Conservation (phyloP, 2,888 invertebrate genomes). For the Drosophila basisetae region DNA sequence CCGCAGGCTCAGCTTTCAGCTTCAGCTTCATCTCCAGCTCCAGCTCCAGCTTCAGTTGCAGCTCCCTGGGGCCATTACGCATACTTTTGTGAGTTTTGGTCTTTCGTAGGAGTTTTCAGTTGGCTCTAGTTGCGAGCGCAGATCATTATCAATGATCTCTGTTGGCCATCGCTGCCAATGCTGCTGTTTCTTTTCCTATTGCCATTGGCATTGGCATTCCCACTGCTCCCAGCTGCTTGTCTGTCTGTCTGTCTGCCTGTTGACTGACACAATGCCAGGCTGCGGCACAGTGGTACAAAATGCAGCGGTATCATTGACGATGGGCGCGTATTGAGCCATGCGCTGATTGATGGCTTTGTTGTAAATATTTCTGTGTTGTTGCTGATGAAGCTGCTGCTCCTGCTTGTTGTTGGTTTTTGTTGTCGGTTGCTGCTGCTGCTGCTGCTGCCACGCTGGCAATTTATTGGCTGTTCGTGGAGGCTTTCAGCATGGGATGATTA, state of each 20-base stretch:
- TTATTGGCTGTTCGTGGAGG: conserved; percentile 55
- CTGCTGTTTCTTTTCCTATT: conserved; percentile 28
- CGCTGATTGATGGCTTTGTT: conserved; percentile 80
- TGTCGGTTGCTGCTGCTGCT: conserved; percentile 47
- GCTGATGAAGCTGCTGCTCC: conserved; percentile 28
- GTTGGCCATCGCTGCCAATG: conserved; percentile 41
- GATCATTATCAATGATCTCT: conserved; percentile 80
- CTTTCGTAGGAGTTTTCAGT: conserved; percentile 40
- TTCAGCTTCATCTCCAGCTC: conserved; percentile 12
- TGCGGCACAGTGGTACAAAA: conserved; percentile 54
- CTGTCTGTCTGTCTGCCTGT: conserved; percentile 19
- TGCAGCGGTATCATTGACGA: conserved; percentile 66
- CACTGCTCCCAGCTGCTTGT: conserved; percentile 39
- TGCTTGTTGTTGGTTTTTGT: conserved; percentile 34
- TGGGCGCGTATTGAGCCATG: conserved; percentile 65
- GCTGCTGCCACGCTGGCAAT: conserved; percentile 68
- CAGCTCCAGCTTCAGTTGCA: conserved; percentile 7
- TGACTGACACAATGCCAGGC: conserved; percentile 69
- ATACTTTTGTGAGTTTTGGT: conserved; percentile 73
- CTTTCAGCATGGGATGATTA: conserved; percentile 70
- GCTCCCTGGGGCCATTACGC: conserved; percentile 81
- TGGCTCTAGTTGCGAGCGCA: conserved; percentile 57
- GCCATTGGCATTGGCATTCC: conserved; percentile 38
- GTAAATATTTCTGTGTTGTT: conserved; percentile 59
- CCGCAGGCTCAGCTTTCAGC: conserved; percentile 52